Evolutionary conservation across 2,888 invertebrate genomes (phyloP).

Genomic region (Sericinus montela): DNA sequence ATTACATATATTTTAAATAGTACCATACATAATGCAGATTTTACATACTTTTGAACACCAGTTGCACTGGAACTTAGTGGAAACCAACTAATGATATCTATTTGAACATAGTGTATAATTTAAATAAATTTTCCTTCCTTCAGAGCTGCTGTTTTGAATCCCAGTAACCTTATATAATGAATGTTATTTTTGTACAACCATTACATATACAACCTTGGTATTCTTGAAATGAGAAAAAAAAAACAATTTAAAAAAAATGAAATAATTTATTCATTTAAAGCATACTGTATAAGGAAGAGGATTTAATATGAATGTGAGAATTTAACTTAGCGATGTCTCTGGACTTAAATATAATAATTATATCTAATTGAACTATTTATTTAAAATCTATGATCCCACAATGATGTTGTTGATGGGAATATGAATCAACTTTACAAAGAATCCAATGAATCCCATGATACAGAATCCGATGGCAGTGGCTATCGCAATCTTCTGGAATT

Average conservation of each 20-base stretch:
- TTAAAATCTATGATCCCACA: conserved; percentile 85
- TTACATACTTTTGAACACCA: no score
- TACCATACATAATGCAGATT: no score
- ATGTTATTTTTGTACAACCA: no score
- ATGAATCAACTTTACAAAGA: conserved; percentile 99
- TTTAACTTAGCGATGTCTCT: conserved; percentile 51
- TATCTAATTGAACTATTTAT: conserved; percentile 37
- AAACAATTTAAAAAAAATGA: conserved; percentile 31
- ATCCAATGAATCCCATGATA: conserved; percentile 99
- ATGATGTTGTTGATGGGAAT: conserved; percentile 99
- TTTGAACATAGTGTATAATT: no score
- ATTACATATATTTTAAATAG: no score
- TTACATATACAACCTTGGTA: no score
- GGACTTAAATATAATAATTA: conserved; percentile 58
- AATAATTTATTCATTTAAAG: conserved; percentile 68
- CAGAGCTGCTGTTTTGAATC: no score
- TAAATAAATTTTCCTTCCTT: no score
- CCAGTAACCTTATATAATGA: no score
- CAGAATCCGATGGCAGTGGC: conserved; percentile 99
- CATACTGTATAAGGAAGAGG: conserved; percentile 38
- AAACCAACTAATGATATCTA: no score
- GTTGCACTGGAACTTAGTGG: no score
- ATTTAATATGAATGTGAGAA: conserved; percentile 39
- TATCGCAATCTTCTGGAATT: conserved; percentile 99
- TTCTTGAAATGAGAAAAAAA: no score